phyloP scores from a whole-genome alignment of 2,113 vertebrate species.

The Oplegnathus fasciatus region DNA sequence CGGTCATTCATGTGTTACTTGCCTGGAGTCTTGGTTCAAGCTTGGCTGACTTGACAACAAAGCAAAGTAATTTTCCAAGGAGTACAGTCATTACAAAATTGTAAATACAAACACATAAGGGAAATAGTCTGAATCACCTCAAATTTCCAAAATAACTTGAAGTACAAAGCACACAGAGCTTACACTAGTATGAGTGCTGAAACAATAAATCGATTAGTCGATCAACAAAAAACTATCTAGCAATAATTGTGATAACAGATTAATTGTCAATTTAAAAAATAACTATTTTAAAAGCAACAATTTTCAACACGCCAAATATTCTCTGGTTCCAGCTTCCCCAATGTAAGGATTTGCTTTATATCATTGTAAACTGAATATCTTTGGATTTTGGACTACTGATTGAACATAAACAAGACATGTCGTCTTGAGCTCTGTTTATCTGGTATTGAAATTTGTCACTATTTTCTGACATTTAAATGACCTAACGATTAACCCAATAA shows the following conservation, averaged over 20 bases:
- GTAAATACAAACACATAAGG: slow-evolving; percentile 31
- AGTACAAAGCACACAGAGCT: not conserved
- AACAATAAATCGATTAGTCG: not conserved
- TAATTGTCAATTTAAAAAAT: not conserved
- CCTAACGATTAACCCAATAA: not conserved
- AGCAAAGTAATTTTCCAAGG: slow-evolving; percentile 19
- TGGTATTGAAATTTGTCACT: not conserved
- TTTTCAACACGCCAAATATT: not conserved
- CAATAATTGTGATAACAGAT: not conserved
- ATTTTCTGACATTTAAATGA: slow-evolving; percentile 10
- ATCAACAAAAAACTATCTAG: not conserved
- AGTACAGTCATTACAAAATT: not conserved
- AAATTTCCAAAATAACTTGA: not conserved
- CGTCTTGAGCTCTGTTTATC: not conserved
- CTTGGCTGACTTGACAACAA: slow-evolving; percentile 15
- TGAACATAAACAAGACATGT: not conserved
- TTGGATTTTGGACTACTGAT: not conserved
- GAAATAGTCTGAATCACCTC: not conserved
- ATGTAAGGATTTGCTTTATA: not conserved
- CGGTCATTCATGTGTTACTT: not conserved
- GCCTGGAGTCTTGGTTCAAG: not conserved
- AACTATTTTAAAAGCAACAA: not conserved
- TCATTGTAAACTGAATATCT: not conserved
- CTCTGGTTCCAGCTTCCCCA: not conserved
- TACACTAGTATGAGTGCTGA: not conserved